Conservation (phyloP, 2,888 invertebrate genomes). For the Acanthacorydalis orientalis region DNA sequence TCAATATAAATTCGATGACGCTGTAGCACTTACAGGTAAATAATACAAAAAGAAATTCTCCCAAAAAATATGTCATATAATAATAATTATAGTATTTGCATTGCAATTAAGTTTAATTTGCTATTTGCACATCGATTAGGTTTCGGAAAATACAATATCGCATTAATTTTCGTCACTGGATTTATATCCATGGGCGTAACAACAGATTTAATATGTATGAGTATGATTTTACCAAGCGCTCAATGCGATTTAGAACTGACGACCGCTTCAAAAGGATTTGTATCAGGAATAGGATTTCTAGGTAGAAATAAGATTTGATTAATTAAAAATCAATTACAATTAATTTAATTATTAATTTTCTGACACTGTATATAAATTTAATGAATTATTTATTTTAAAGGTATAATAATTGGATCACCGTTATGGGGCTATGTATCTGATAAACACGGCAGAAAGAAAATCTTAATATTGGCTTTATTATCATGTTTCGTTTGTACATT, state of each 20-base stretch:
- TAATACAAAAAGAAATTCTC: not conserved
- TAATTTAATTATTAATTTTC: too few species aligned
- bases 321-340: too few species aligned
- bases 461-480: not conserved
- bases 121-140: slow-evolving; percentile 25
- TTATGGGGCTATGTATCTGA: slow-evolving; percentile 16
- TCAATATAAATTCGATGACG: not conserved
- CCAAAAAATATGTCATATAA: too few species aligned
- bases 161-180: slow-evolving; percentile 27
- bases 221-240: not conserved
- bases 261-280: not conserved
- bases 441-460: slow-evolving; percentile 23
- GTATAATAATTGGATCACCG: not conserved
- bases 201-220: slow-evolving; percentile 8
- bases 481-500: not conserved
- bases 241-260: not conserved
- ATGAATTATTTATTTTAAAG: not conserved
- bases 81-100: not conserved
- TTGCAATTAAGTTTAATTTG: not conserved
- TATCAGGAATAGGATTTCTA: not conserved
- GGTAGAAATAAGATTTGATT: not conserved
- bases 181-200: slow-evolving; percentile 33
- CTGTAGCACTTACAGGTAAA: not conserved
- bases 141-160: slow-evolving; percentile 31
- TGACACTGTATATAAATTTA: not conserved